Conservation (phyloP, 1,140 invertebrate genomes). For the Drosophila ironensis region DNA sequence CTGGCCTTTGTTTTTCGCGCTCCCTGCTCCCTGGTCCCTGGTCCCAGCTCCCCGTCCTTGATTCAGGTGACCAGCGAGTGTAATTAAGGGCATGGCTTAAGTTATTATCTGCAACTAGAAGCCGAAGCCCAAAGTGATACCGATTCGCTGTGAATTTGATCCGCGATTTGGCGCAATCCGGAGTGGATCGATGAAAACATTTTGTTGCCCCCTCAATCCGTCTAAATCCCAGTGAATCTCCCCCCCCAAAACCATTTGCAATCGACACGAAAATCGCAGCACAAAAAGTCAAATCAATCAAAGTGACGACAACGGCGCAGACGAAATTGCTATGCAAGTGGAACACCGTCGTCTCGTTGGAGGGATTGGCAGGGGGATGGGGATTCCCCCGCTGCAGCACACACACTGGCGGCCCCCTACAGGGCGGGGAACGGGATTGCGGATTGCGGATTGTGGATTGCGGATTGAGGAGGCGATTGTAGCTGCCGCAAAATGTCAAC, state of each 20-base stretch:
- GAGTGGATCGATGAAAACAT: slow-evolving; percentile 5
- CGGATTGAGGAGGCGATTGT: not conserved
- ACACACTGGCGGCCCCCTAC: too few relatives aligned
- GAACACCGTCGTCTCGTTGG: slow-evolving; percentile 32
- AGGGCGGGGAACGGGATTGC: too few relatives aligned
- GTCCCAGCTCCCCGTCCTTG: too few relatives aligned
- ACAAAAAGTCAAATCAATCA: slow-evolving; percentile 71
- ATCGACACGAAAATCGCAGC: slow-evolving; percentile 68
- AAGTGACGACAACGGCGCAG: slow-evolving; percentile 69
- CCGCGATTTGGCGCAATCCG: too few relatives aligned
- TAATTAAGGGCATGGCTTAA: too few relatives aligned
- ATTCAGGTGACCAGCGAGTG: too few relatives aligned
- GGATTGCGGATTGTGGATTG: too few relatives aligned
- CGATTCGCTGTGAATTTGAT: not conserved
- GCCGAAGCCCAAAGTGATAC: not conserved
- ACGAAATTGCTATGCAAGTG: slow-evolving; percentile 62
- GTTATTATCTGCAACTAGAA: too few relatives aligned
- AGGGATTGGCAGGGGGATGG: too few relatives aligned
- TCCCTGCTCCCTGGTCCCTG: too few relatives aligned
- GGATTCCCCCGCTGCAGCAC: too few relatives aligned
- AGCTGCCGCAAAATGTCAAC: slow-evolving; percentile 75
- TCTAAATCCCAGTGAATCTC: not conserved
- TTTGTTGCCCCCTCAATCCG: not conserved
- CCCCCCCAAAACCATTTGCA: slow-evolving; percentile 18
- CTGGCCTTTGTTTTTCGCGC: too few relatives aligned